phyloP scores from a whole-genome alignment of 2,797 vertebrate genomes.

The Fistularia tabacaria region DNA sequence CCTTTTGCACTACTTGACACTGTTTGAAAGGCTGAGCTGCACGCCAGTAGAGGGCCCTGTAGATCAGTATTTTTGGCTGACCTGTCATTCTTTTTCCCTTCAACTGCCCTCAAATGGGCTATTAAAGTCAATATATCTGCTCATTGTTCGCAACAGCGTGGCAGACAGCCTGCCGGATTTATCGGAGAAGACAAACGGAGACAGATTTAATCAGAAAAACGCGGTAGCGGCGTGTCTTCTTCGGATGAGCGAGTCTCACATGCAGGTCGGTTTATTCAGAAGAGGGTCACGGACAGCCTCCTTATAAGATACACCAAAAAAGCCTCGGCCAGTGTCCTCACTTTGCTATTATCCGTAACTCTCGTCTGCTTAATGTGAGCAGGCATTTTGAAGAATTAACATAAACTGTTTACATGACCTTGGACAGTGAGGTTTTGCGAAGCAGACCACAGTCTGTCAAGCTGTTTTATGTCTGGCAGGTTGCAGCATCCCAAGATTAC shows the following conservation, averaged over 20 bases:
- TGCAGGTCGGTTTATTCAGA: too few species aligned
- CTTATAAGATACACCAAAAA: background rate
- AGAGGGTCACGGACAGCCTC: too few species aligned
- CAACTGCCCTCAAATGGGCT: background rate
- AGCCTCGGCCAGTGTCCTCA: background rate
- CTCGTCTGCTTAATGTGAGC: background rate
- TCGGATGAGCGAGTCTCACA: too few species aligned
- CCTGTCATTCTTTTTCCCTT: fast-evolving
- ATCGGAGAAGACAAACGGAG: too few species aligned
- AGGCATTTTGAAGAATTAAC: constrained; percentile 1
- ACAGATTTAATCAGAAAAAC: too few species aligned
- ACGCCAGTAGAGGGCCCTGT: constrained; percentile 19
- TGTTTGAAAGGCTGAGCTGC: background rate
- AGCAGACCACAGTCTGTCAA: background rate
- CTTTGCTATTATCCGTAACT: background rate
- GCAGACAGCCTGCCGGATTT: too few species aligned
- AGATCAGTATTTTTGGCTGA: background rate
- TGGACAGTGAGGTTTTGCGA: constrained; percentile 8
- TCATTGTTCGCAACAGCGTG: too few species aligned
- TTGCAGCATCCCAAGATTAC: background rate
- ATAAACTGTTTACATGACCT: constrained; percentile 4
- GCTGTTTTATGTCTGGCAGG: constrained; percentile 1
- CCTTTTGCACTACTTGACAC: background rate
- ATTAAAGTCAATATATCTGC: background rate
- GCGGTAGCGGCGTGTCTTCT: too few species aligned